Evolutionary conservation across 2,888 invertebrate genomes (phyloP).

Genomic region (Rhaphigaster nebulosa): DNA sequence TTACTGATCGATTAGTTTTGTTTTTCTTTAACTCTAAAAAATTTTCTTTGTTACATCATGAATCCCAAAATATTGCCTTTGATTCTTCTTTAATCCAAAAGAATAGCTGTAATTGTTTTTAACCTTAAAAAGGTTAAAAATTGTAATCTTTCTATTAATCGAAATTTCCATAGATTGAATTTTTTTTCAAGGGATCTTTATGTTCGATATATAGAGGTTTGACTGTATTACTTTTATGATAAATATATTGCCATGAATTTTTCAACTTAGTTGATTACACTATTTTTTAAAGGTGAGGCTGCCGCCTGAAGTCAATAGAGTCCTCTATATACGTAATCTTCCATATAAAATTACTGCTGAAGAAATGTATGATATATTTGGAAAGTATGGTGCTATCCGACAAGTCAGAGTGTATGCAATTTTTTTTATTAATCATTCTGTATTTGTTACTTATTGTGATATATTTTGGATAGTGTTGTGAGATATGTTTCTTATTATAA

Average conservation of each 20-base stretch:
- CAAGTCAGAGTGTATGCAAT: conserved; percentile 95
- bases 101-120: no score
- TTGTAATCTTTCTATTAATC: no score
- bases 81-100: no score
- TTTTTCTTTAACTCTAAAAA: no score
- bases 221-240: no score
- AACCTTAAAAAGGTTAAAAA: no score
- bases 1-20: no score
- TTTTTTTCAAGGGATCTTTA: no score
- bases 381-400: conserved; percentile 98
- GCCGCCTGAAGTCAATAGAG: conserved; percentile 98
- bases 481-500: background rate
- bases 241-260: background rate
- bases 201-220: no score
- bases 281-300: conserved; percentile 84
- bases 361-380: conserved; percentile 99
- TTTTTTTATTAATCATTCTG: background rate
- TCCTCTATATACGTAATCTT: conserved; percentile 95
- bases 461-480: background rate
- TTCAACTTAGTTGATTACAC: background rate
- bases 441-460: conserved; percentile 24
- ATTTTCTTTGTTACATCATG: no score
- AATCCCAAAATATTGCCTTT: no score
- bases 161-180: no score
- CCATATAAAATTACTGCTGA: conserved; percentile 99